Evolutionary conservation across 1,140 invertebrate species (phyloP).

Genomic region (Diuraphis noxia): DNA sequence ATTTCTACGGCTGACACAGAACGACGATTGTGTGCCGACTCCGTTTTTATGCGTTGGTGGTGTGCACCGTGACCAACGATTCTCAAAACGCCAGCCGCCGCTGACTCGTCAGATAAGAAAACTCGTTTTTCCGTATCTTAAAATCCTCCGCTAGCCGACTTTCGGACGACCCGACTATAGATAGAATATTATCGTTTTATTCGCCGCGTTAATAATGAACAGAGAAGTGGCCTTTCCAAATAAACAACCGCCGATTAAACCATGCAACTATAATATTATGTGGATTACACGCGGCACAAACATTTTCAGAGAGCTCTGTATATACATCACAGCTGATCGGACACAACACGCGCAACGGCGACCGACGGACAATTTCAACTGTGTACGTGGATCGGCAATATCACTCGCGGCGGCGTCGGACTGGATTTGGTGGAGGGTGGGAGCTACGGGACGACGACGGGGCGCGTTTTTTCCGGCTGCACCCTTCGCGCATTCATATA

Average conservation of each 20-base stretch:
- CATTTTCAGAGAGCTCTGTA: neutral
- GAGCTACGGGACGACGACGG: neutral
- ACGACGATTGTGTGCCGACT: neutral
- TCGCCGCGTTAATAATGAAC: neutral
- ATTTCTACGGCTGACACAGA: neutral
- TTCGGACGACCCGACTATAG: neutral
- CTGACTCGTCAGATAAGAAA: neutral
- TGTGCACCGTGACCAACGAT: neutral
- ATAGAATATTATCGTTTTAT: neutral
- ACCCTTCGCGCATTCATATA: neutral
- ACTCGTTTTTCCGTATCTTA: neutral
- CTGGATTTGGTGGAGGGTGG: neutral
- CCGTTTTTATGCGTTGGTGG: neutral
- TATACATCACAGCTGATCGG: neutral
- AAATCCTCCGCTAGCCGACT: neutral
- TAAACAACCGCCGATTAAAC: neutral
- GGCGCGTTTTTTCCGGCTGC: neutral
- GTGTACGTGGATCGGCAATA: neutral
- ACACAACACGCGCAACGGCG: neutral
- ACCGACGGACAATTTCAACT: neutral
- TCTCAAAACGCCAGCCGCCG: neutral
- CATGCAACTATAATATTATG: neutral
- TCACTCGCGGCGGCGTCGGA: neutral
- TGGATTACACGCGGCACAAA: neutral
- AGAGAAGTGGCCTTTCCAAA: neutral